These are phyloP conservation scores for Melanophora roralis DNA, from an alignment of 2,888 invertebrate genomes.

Conservation along the genomic window DNA sequence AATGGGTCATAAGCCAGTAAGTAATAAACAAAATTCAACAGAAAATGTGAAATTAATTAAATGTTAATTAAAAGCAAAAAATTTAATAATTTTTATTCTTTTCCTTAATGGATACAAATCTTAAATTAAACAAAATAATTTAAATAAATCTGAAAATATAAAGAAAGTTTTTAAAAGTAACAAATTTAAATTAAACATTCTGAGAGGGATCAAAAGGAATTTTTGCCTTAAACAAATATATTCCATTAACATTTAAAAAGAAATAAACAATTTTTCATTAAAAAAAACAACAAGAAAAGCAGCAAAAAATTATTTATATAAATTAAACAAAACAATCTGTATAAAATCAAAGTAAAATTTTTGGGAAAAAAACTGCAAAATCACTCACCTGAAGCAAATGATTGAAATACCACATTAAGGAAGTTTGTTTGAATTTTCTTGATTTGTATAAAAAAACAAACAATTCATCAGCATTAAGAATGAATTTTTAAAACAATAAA, in stretches of 20 bases:
- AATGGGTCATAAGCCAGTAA: background rate
- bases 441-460: background rate
- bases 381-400: slow-evolving; percentile 6
- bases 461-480: background rate
- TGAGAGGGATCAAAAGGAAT: background rate
- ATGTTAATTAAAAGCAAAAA: slow-evolving; percentile 48
- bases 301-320: slow-evolving; percentile 2
- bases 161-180: background rate
- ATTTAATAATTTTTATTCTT: background rate
- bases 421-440: background rate
- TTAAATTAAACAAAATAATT: slow-evolving; percentile 7
- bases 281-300: background rate
- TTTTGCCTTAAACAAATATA: background rate
- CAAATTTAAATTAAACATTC: background rate
- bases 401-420: slow-evolving; percentile 35
- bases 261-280: background rate
- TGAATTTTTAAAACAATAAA: background rate
- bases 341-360: slow-evolving; percentile 32
- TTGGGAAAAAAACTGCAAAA: background rate
- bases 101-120: background rate
- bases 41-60: slow-evolving; percentile 39
- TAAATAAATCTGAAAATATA: slow-evolving; percentile 7
- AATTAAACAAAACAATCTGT: slow-evolving; percentile 31
- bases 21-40: background rate
- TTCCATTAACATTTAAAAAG: background rate